Percentiles rank a stretch among this genome's conserved stretches.
These are phyloP conservation scores for Menidia beryllina DNA, from an alignment of 2,113 vertebrate genomes.

Conservation along the genomic window DNA sequence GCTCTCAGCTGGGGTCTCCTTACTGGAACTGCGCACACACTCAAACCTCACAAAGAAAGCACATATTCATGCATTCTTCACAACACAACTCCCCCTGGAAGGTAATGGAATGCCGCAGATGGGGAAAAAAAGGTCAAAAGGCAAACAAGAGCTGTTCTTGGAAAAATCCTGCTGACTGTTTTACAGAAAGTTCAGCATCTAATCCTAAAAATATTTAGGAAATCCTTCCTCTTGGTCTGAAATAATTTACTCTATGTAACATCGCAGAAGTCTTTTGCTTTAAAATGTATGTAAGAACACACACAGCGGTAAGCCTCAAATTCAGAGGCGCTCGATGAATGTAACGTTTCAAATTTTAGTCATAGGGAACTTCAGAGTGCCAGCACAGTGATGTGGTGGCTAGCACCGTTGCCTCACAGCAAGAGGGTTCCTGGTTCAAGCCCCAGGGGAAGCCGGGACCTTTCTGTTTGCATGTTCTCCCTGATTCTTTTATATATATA, in stretches of 20 bases:
- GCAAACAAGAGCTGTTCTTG: background rate
- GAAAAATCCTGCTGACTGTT: background rate
- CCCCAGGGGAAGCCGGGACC: no score
- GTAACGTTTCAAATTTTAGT: no score
- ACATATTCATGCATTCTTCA: background rate
- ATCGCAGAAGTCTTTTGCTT: background rate
- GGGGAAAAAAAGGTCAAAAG: background rate
- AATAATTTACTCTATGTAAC: background rate
- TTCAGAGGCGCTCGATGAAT: no score
- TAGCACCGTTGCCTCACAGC: no score
- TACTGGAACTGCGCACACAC: constrained; percentile 18
- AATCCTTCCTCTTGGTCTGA: background rate
- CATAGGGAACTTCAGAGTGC: no score
- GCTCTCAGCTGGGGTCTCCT: background rate
- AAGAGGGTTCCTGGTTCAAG: no score
- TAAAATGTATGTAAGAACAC: background rate
- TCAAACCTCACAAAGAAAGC: background rate
- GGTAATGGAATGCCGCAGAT: background rate
- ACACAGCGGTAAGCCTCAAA: background rate
- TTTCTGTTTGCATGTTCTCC: no score
- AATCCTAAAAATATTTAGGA: background rate
- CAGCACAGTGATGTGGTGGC: no score
- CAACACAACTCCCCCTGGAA: constrained; percentile 18
- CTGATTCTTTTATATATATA: no score
- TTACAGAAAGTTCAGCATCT: background rate